These are phyloP conservation scores for Neodiprion lecontei DNA, from an alignment of 1,140 invertebrate species.

Conservation along the genomic window DNA sequence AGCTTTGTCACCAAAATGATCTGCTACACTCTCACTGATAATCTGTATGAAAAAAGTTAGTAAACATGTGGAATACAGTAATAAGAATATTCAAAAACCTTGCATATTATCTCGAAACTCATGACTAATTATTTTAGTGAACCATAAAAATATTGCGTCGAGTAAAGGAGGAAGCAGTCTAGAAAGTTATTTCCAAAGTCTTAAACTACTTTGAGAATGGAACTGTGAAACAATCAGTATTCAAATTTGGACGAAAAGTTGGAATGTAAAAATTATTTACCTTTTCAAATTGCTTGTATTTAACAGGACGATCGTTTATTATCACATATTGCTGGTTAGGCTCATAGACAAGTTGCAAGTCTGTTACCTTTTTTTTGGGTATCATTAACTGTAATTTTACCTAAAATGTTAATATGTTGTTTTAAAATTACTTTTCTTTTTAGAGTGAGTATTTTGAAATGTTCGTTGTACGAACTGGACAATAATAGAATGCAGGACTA, in stretches of 20 bases:
- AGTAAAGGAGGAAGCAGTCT: too few relatives aligned
- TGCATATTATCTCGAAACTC: slow-evolving; percentile 13
- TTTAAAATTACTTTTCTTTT: too few relatives aligned
- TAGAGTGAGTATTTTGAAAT: too few relatives aligned
- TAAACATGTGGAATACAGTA: background rate
- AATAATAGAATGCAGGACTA: too few relatives aligned
- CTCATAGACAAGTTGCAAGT: slow-evolving; percentile 46
- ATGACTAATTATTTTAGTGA: slow-evolving; percentile 3
- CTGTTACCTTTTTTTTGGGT: slow-evolving; percentile 55
- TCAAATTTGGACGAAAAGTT: slow-evolving; percentile 13
- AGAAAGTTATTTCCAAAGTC: too few relatives aligned
- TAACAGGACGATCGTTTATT: slow-evolving; percentile 68
- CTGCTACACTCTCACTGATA: slow-evolving; percentile 47
- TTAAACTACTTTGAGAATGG: too few relatives aligned
- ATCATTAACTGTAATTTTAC: slow-evolving; percentile 58
- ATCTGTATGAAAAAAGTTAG: slow-evolving; percentile 42
- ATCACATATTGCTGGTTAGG: slow-evolving; percentile 52
- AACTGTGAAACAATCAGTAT: too few relatives aligned
- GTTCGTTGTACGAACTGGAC: too few relatives aligned
- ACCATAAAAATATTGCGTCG: too few relatives aligned
- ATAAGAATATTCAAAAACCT: slow-evolving; percentile 28
- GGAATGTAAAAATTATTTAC: slow-evolving; percentile 42
- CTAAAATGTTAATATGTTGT: slow-evolving; percentile 34
- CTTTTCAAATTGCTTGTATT: slow-evolving; percentile 66
- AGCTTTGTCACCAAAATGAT: slow-evolving; percentile 42